Evolutionary conservation across 2,113 vertebrate genomes (phyloP).

Genomic region (Calidris pygmaea): DNA sequence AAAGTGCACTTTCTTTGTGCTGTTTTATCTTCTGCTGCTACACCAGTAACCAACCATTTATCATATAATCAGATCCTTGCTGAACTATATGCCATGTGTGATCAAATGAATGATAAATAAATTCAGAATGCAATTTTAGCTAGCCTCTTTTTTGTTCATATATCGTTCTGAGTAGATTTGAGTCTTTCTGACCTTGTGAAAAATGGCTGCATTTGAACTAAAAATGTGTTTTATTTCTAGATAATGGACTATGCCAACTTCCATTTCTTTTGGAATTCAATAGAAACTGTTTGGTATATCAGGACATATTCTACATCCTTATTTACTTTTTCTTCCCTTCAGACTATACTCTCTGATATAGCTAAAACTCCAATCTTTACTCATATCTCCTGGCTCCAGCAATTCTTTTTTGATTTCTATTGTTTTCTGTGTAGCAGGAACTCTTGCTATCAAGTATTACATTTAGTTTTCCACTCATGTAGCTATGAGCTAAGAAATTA

Average conservation of each 20-base stretch:
- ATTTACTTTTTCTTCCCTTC: constrained; percentile 51
- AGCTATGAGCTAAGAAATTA: constrained; percentile 59
- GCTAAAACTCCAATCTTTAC: constrained; percentile 21
- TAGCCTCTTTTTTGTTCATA: constrained; percentile 40
- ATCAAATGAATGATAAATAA: constrained; percentile 63
- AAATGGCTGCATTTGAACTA: constrained; percentile 67
- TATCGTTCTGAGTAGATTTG: constrained; percentile 48
- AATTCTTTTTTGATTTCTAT: constrained; percentile 61
- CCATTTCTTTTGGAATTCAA: constrained; percentile 68
- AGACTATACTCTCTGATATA: constrained; percentile 21
- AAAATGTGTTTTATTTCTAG: constrained; percentile 66
- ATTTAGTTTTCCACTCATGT: constrained; percentile 64
- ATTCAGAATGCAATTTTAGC: constrained; percentile 49
- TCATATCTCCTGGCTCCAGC: constrained; percentile 45
- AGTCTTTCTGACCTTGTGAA: constrained; percentile 66
- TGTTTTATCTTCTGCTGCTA: constrained; percentile 2
- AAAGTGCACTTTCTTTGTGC: neutral
- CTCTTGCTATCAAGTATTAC: constrained; percentile 29
- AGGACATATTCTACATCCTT: constrained; percentile 59
- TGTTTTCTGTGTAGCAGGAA: constrained; percentile 31
- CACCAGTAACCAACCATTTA: constrained; percentile 1
- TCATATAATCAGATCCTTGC: constrained; percentile 34
- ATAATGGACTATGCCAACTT: constrained; percentile 70
- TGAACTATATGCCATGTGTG: constrained; percentile 47
- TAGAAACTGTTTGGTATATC: constrained; percentile 16